Evolutionary conservation across 2,888 invertebrate genomes (phyloP), one percentile per base, ranked within the genome.

Genomic region (Lithosia quadra): DNA sequence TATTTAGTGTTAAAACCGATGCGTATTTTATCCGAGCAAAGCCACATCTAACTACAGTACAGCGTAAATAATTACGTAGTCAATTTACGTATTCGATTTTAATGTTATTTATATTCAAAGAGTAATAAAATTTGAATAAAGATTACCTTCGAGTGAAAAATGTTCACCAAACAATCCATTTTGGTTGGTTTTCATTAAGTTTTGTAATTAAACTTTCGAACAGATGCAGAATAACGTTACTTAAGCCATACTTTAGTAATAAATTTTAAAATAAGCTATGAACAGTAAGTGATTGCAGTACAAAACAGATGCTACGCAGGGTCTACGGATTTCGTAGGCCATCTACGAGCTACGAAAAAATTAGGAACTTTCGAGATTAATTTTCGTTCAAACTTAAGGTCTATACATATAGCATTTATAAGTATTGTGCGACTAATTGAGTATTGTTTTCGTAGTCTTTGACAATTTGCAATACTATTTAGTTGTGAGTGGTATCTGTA

Each of bases 241-340:
- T 67, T 61, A 64, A 53, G 55, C 21, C 56, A 63, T 49, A 66
- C 15, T 61, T 66, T 56, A 64, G 24, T 39, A 58, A 69, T 71
- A 64, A 56, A 69, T 66, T 55, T 39, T 59, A 4, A 58, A 63
- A 68, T 63, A 64, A 34, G 34, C 39, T 55, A 43, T 49, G n/a
- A 24, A 57, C 39, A 8, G 34, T 63, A 33, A 34, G 62, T 28
- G 62, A 28, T 28, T 62, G 13, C 22, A 55, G 15, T 34, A 53
- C 55, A 33, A 53, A 64, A 60, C 58, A 64, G 61, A 63, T 63
- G 64, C 60, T 68, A 68, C 66, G 74, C 66, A 67, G 67, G 13
- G 13, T 66, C 76, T 74, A 77, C 71, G 67, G 67, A 63, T n/a
- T 49, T 70, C 70, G 72, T 77, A 75, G 71, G 24, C 22, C 60